Evolutionary conservation across 1,140 invertebrate species (phyloP).

Genomic region (Homarus americanus): DNA sequence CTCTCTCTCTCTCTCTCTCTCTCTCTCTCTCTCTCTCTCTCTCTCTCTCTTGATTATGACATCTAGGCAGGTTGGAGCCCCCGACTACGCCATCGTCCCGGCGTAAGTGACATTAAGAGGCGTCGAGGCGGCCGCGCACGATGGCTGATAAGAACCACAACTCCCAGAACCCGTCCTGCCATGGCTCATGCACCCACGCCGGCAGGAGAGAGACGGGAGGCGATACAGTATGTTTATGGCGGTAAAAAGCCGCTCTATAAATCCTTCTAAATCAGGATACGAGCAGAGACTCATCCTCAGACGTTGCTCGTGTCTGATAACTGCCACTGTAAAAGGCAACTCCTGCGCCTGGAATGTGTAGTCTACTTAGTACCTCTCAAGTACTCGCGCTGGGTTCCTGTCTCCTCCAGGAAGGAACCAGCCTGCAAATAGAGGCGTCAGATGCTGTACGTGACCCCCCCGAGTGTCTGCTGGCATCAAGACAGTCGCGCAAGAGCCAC

Average conservation of each 20-base stretch:
- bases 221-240: background rate
- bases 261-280: constrained; percentile 22
- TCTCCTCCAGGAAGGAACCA: too few relatives aligned
- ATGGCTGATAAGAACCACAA: background rate
- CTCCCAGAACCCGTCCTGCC: background rate
- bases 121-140: background rate
- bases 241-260: constrained; percentile 21
- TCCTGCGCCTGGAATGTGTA: background rate
- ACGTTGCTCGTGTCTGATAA: background rate
- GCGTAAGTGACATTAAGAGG: background rate
- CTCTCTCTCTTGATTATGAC: too few relatives aligned
- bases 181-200: background rate
- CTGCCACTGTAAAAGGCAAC: background rate
- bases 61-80: too few relatives aligned
- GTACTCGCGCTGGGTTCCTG: too few relatives aligned
- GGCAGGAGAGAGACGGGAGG: background rate
- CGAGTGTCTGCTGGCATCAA: too few relatives aligned
- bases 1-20: too few relatives aligned
- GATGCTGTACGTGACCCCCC: too few relatives aligned
- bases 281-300: background rate
- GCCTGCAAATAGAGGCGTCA: too few relatives aligned
- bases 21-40: too few relatives aligned
- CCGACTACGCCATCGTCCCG: background rate
- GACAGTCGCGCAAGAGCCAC: too few relatives aligned
- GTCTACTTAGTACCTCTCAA: background rate